Base-by-base conservation (phyloP, 2,797 vertebrate species). In the Coluber constrictor region DNA sequence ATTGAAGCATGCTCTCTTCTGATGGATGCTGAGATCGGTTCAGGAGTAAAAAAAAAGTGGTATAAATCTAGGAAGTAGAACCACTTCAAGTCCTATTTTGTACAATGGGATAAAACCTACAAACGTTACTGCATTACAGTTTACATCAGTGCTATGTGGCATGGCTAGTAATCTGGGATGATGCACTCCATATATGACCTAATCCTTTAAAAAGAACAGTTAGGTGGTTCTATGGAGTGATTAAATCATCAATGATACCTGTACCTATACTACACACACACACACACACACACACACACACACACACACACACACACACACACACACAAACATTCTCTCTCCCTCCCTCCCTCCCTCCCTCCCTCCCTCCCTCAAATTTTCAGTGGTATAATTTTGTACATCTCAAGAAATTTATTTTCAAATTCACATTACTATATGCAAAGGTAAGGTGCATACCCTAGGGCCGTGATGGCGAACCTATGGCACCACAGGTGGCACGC, bases 1-100 rank as follows among this genome's bases (percentile, higher is more conserved):
- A 86, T 1, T 87, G 54, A 92, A 51, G 93, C 51, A 94, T 89
- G 32, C 89, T 57, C 37, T 92, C 5, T 93, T 92, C n/a, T 93
- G 86, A 89, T 25, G 90, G 57, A 93, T 86, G 47, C 89, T 59
- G 90, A 10, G 91, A 90, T 95, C 86, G 92, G n/a, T 93, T 90
- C 37, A 54, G 29, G 59, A 88, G 37, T 47, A 91, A 94, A 93
- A 94, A 43, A 94, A 94, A 89, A 60, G 15, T 32, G 12, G 86
- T 15, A 1, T 59, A 93, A 94, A 91, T 43, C 57, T 55, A 56
- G 47, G 27, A 37, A 51, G 15, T 51, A 60, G 29, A 86, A 27
- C 1, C 11, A 51, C 60, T 87, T 55, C 25, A 55, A 56, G 5
- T 43, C 29, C 29, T 60, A 43, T 25, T 27, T n/a, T 86, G 11